A percentile compares a stretch with the other conserved stretches of the same genome.
Evolutionary conservation across 2,888 invertebrate genomes (phyloP).

Genomic region (Orthosia gothica): DNA sequence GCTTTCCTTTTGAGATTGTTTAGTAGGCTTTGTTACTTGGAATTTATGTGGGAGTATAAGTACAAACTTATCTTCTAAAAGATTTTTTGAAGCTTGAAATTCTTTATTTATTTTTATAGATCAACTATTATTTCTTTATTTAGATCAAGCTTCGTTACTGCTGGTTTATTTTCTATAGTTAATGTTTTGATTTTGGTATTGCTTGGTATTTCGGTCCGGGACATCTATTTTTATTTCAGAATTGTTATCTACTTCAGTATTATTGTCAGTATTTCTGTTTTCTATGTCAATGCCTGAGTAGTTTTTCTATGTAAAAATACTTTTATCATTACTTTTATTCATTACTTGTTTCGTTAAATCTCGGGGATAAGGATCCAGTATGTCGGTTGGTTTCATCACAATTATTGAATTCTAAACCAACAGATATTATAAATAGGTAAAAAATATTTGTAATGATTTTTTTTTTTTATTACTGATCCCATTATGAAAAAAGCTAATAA

Average conservation of each 20-base stretch:
- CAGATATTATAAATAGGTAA: too few species aligned
- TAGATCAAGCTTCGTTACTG: background rate
- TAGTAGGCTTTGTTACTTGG: constrained; percentile 38
- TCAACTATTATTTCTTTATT: constrained; percentile 1
- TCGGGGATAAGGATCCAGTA: too few species aligned
- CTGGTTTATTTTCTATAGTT: background rate
- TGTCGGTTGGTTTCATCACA: too few species aligned
- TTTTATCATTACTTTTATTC: too few species aligned
- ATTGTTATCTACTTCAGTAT: background rate
- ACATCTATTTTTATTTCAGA: background rate
- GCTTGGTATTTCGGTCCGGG: background rate
- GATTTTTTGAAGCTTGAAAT: constrained; percentile 15
- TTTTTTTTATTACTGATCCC: too few species aligned
- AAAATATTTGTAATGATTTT: too few species aligned
- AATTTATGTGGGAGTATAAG: constrained; percentile 43
- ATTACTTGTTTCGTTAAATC: too few species aligned
- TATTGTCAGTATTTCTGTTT: background rate
- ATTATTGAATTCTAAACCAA: too few species aligned
- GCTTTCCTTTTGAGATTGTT: constrained; percentile 52
- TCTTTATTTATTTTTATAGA: constrained; percentile 1
- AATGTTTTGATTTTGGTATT: background rate
- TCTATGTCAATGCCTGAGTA: background rate
- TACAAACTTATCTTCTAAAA: background rate
- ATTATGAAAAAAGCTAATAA: too few species aligned
- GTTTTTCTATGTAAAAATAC: too few species aligned